phyloP scores from a whole-genome alignment of 2,797 vertebrate species.

The Sorex maritimensis region DNA sequence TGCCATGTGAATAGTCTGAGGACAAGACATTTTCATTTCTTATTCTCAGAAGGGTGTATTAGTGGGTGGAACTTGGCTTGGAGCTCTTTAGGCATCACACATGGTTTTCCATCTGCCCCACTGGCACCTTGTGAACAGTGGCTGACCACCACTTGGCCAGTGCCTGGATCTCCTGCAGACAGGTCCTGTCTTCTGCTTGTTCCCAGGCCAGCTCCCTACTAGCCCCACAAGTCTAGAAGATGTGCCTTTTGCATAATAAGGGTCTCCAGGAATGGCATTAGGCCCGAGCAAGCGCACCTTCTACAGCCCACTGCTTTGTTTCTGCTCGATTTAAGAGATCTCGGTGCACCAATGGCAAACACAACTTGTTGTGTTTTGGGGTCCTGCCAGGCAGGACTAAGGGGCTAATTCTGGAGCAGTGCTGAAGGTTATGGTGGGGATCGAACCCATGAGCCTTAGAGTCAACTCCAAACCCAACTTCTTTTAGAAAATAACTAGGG shows the following conservation, averaged over 20 bases:
- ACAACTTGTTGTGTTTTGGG: not conserved
- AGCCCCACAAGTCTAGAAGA: constrained; percentile 43
- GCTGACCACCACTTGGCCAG: too few species aligned
- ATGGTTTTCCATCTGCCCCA: not conserved
- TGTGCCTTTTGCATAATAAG: constrained; percentile 15
- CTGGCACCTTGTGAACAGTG: not conserved
- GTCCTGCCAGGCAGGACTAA: too few species aligned
- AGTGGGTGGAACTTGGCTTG: constrained; percentile 49
- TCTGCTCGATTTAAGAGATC: not conserved
- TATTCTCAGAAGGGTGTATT: constrained; percentile 30
- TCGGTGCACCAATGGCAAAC: not conserved
- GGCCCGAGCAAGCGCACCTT: not conserved
- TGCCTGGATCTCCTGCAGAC: not conserved
- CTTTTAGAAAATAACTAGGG: constrained; percentile 17
- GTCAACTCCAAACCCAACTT: not conserved
- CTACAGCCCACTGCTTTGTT: not conserved
- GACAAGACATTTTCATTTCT: constrained; percentile 49
- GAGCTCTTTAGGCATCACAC: not conserved
- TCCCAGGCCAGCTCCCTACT: not conserved
- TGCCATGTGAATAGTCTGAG: not conserved
- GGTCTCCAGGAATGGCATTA: not conserved
- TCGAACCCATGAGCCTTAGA: too few species aligned
- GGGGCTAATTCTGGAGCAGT: too few species aligned
- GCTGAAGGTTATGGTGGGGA: too few species aligned
- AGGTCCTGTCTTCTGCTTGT: not conserved